A percentile compares a stretch with the other conserved stretches of the same genome.
Conservation (phyloP, 2,888 invertebrate genomes). For the Nephrotoma appendiculata region DNA sequence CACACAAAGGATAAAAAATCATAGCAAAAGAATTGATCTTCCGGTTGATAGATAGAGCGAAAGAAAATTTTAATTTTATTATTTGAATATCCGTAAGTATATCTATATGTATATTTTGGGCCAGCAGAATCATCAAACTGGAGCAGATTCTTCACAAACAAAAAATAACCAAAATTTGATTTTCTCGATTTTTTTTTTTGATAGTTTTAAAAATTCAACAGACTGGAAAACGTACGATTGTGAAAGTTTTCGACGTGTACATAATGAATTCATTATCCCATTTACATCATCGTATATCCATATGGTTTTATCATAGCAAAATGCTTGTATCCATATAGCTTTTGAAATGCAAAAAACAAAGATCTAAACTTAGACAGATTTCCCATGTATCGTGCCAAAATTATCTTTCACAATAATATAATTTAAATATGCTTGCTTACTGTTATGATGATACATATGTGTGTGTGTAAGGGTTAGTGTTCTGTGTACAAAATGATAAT, state of each 20-base stretch:
- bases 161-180: background rate
- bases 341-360: background rate
- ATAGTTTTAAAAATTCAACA: background rate
- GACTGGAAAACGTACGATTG: background rate
- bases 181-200: background rate
- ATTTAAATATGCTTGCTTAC: background rate
- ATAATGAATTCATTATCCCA: background rate
- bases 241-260: background rate
- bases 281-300: background rate
- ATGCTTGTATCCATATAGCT: background rate
- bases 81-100: background rate
- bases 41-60: background rate
- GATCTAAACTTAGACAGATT: background rate
- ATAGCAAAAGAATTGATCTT: background rate
- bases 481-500: background rate
- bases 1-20: background rate
- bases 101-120: background rate
- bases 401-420: background rate
- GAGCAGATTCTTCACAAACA: background rate
- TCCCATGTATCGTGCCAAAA: background rate
- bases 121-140: background rate
- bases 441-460: background rate
- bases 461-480: background rate
- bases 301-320: background rate
- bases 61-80: background rate